Percentiles rank a stretch among this genome's conserved stretches.
Evolutionary conservation across 2,888 invertebrate species (phyloP).

Genomic region (Agrotis segetum): DNA sequence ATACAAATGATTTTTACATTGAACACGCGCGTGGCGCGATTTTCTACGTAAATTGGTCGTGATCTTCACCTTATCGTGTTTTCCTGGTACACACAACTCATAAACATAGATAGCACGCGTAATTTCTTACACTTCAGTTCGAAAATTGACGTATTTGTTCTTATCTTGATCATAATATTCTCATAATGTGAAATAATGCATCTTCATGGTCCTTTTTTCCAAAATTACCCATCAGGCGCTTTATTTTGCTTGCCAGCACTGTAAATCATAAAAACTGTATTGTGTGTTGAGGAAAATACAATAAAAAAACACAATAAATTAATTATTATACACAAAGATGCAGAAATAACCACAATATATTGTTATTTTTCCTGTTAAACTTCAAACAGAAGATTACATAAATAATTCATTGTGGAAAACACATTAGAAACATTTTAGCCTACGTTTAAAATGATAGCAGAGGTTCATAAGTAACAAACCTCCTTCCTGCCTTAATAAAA

Average conservation of each 20-base stretch:
- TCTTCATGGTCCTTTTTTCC: not conserved
- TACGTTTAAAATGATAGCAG: not conserved
- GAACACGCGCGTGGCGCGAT: conserved; percentile 67
- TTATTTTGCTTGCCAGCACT: too few species aligned
- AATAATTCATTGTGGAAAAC: conserved; percentile 5
- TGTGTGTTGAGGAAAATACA: conserved; percentile 37
- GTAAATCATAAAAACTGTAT: not conserved
- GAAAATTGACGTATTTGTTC: conserved; percentile 18
- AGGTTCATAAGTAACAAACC: not conserved
- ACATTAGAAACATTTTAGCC: not conserved
- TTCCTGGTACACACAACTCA: conserved; percentile 59
- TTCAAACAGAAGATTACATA: not conserved
- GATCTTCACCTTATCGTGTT: conserved; percentile 63
- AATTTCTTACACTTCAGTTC: conserved; percentile 36
- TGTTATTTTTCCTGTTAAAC: conserved; percentile 44
- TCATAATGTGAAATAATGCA: conserved; percentile 2
- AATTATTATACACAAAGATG: conserved; percentile 5
- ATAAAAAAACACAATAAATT: not conserved
- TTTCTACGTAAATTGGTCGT: conserved; percentile 64
- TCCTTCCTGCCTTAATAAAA: not conserved
- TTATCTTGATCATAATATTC: conserved; percentile 23
- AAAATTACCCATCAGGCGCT: too few species aligned
- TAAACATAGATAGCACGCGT: conserved; percentile 54
- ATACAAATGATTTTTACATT: conserved; percentile 69
- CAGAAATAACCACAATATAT: not conserved